Evolutionary conservation across 2,113 vertebrate genomes (phyloP).

Genomic region (Ranitomeya variabilis): DNA sequence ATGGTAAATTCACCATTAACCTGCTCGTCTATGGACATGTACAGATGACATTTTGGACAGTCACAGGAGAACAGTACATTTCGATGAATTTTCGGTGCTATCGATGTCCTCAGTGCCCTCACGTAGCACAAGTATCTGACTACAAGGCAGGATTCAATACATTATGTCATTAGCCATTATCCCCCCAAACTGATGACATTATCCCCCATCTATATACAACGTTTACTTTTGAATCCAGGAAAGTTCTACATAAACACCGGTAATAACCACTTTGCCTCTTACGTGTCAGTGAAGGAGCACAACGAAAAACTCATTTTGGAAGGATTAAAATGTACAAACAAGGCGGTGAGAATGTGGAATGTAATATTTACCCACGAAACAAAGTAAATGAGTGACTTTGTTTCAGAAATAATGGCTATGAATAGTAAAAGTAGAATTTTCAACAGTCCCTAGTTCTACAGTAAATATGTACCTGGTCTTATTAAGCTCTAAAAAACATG

Average conservation of each 20-base stretch:
- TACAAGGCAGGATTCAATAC: not conserved
- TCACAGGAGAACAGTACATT: not conserved
- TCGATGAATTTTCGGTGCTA: not conserved
- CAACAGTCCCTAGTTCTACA: not conserved
- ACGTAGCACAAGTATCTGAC: too few species aligned
- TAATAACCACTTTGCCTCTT: conserved; percentile 32
- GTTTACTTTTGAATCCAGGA: conserved; percentile 29
- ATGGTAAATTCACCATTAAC: not conserved
- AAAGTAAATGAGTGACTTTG: not conserved
- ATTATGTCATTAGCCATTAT: conserved; percentile 20
- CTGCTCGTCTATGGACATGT: not conserved
- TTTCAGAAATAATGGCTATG: not conserved
- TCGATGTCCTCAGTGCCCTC: not conserved
- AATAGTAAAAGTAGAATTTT: not conserved
- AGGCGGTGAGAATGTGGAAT: not conserved
- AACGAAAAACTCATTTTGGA: conserved; percentile 38
- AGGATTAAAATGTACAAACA: conserved; percentile 45
- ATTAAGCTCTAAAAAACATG: not conserved
- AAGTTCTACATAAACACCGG: conserved; percentile 33
- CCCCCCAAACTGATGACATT: conserved; percentile 32
- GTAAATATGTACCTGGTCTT: not conserved
- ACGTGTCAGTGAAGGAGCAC: conserved; percentile 15
- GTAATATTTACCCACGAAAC: not conserved
- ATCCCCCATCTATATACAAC: conserved; percentile 30
- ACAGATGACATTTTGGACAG: too few species aligned